Evolutionary conservation across 2,888 invertebrate genomes (phyloP), one percentile per base, ranked within the genome.

Genomic region (Melangyna quadrimaculata): DNA sequence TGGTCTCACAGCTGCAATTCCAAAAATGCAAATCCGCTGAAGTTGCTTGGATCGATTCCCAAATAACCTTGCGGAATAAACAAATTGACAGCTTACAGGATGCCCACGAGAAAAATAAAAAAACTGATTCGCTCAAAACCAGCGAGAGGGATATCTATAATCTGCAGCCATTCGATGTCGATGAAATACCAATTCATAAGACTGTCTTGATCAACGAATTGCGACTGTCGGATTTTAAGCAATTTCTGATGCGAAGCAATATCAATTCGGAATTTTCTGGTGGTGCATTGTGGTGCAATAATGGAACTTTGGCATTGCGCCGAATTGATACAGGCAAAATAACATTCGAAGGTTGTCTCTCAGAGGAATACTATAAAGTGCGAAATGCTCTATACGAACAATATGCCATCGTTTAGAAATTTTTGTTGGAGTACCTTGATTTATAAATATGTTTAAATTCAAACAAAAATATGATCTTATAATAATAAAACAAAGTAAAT

Each of bases 281-380:
- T 27, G 99, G 99, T 57, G 97, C 98, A 9, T 93, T 99, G 2
- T 97, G 98, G 95, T 98, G 99, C 93, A 97, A 97, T 90, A 97
- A 97, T 91, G 96, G 97, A 45, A 96, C 96, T 0, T 94, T 99
- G 71, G 98, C 98, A 6, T 95, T 99, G 55, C 94, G 97, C 89
- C 94, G 97, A 93, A 95, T 97, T 92, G 98, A 99, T 89, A 95
- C 96, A 70, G 99, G 99, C 0, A 95, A 96, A 90, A 96, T 99
- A 45, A 96, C 97, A 40, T 93, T 99, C 80, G 99, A 99, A 93
- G 99, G 99, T 0, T 96, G 97, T 75, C 93, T 98, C 0, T 97
- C 98, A 8, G 98, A 98, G 89, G 98, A 99, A 88, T 99, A 98
- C 92, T 99, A 96, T 92, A 96, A 95, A 94, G 96, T 99, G 59